Percentiles rank a stretch among this genome's conserved stretches.
Conservation (phyloP, 2,113 vertebrate genomes). For the Corydoras sp. region DNA sequence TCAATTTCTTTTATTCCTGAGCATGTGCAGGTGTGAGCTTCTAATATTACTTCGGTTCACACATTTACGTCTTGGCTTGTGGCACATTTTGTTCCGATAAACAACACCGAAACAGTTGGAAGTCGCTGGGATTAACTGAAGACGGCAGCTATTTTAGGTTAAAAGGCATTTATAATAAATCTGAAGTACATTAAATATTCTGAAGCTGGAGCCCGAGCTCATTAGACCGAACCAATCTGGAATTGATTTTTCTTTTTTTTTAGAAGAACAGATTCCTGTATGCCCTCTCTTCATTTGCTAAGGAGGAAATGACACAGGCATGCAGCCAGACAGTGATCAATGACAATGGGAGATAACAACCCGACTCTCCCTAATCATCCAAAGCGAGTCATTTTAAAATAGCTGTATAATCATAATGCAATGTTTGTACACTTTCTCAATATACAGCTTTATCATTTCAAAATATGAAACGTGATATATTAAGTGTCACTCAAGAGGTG, state of each 20-base stretch:
- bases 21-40: constrained; percentile 15
- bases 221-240: background rate
- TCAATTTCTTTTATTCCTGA: constrained; percentile 21
- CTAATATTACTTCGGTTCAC: constrained; percentile 19
- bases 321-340: background rate
- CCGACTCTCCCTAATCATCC: background rate
- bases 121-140: background rate
- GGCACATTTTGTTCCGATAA: background rate
- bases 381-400: background rate
- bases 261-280: constrained; percentile 10
- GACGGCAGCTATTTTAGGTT: background rate
- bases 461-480: too few relatives aligned
- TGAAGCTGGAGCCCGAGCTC: background rate
- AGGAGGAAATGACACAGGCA: constrained; percentile 13
- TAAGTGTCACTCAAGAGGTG: too few relatives aligned
- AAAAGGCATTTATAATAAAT: background rate
- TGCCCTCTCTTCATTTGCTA: background rate
- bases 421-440: too few relatives aligned
- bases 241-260: constrained; percentile 19
- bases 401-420: too few relatives aligned
- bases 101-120: background rate
- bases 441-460: too few relatives aligned
- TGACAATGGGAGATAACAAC: background rate
- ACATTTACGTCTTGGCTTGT: background rate
- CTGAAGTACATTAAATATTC: background rate